Evolutionary conservation across 2,797 vertebrate species (phyloP), one percentile per base, ranked within the genome.

Genomic region (Monodelphis domestica): DNA sequence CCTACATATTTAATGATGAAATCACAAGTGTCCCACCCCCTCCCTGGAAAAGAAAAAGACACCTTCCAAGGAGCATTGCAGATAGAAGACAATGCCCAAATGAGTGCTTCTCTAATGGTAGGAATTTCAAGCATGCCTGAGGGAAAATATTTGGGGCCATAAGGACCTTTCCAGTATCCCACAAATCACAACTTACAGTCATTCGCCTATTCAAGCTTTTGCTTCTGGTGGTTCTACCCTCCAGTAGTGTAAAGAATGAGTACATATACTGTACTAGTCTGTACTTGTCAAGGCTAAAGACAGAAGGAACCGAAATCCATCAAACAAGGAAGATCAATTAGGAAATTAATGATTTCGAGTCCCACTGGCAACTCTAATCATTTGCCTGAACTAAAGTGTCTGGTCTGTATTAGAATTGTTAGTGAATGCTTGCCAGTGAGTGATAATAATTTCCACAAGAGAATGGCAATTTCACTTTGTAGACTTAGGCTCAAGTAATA

Each of bases 361-460:
- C 95, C 94, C 92, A 95, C 54, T 94, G 96, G 92, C 96, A 95
- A 90, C 1, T 89, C 90, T 96, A 96, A 97, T 97, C 96, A 94
- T 92, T 91, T 90, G 94, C 94, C n/a, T 87, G 90, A 95, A 95
- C 90, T 54, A 5, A 92, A 93, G 89, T 15, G 89, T 92, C 94
- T 87, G 53, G 0, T 54, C 63, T 87, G 87, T 53, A 30, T 90
- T 89, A 54, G 91, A 90, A 59, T 96, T 94, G n/a, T 56, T 91
- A 92, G 63, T 53, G 70, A 84, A 84, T 45, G 54, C 63, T 90
- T 94, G 91, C 95, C 95, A 91, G 94, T 11, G 51, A 92, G 88
- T 92, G 92, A 95, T 87, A 91, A 89, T 89, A 91, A 78, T 91
- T 95, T 93, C 92, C 45, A 26, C 33, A 29, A 89, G 94, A 92